Evolutionary conservation across 2,888 invertebrate species (phyloP).

Genomic region (Cristatella mucedo): DNA sequence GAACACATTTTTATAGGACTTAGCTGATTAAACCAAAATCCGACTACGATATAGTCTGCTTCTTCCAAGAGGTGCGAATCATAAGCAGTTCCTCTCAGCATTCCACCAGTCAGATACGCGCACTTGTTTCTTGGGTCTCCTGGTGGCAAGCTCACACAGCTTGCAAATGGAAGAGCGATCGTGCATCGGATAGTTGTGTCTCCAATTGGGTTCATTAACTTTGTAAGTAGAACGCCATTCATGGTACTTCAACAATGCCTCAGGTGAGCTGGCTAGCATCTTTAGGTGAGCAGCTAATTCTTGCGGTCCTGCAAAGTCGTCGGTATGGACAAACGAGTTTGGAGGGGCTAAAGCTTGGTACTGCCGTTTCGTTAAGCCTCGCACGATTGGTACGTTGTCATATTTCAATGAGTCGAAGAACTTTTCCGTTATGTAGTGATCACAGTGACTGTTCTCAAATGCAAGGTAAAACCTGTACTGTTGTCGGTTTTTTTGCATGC

Average conservation of each 20-base stretch:
- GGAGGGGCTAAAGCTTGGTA: not conserved
- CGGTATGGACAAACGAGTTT: conserved; percentile 2
- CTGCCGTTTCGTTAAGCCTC: not conserved
- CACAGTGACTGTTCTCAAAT: conserved; percentile 4
- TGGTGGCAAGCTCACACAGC: too few species aligned
- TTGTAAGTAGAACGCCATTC: not conserved
- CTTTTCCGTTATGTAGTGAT: conserved; percentile 4
- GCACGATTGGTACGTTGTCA: not conserved
- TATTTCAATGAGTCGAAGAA: conserved; percentile 1
- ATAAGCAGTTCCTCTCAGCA: too few species aligned
- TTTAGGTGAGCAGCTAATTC: not conserved
- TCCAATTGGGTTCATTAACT: too few species aligned
- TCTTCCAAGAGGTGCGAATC: too few species aligned
- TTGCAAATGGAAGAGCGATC: too few species aligned
- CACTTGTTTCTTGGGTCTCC: too few species aligned
- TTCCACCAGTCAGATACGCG: too few species aligned
- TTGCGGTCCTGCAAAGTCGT: not conserved
- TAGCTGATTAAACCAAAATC: too few species aligned
- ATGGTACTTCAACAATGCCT: not conserved
- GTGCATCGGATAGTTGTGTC: too few species aligned
- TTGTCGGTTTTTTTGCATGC: not conserved
- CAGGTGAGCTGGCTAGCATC: not conserved
- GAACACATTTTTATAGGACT: too few species aligned
- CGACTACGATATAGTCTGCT: too few species aligned
- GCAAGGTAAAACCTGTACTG: conserved; percentile 4